Percentiles rank a stretch among this genome's conserved stretches.
Conservation (phyloP, 2,797 vertebrate genomes). For the Nothura maculosa region DNA sequence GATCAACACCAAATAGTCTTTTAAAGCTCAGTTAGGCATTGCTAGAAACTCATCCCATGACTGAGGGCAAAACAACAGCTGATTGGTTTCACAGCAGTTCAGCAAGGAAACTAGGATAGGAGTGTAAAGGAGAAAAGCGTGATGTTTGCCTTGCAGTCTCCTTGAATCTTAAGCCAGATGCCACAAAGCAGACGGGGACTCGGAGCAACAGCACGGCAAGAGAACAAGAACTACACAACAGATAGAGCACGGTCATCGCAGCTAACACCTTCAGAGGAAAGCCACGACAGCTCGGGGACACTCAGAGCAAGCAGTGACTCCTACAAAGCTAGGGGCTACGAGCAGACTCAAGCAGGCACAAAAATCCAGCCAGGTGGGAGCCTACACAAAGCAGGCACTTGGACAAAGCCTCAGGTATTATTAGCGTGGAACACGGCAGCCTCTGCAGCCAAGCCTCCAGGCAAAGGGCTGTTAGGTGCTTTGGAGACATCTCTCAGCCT, state of each 20-base stretch:
- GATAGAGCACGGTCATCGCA: not conserved
- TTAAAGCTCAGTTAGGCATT: not conserved
- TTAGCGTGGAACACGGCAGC: not conserved
- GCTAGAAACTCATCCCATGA: not conserved
- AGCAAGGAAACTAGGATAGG: not conserved
- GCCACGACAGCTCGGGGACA: not conserved
- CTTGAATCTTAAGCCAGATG: not conserved
- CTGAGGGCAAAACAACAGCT: not conserved
- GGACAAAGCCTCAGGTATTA: slow-evolving; percentile 5
- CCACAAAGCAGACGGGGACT: not conserved
- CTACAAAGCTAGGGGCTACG: not conserved
- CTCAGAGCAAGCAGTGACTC: slow-evolving; percentile 49
- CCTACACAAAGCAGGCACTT: slow-evolving; percentile 29
- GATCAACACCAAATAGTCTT: not conserved
- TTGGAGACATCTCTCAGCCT: slow-evolving; percentile 34
- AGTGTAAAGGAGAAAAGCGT: not conserved
- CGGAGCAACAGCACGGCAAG: not conserved
- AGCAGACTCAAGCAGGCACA: not conserved
- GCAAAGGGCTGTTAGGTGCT: slow-evolving; percentile 17
- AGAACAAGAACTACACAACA: not conserved
- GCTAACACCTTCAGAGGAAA: not conserved
- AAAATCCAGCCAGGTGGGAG: not conserved
- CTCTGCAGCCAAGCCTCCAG: not conserved
- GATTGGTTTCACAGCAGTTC: not conserved
- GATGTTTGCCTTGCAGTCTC: not conserved